Conservation (phyloP, 2,113 vertebrate genomes). For the Actinemys pallida region DNA sequence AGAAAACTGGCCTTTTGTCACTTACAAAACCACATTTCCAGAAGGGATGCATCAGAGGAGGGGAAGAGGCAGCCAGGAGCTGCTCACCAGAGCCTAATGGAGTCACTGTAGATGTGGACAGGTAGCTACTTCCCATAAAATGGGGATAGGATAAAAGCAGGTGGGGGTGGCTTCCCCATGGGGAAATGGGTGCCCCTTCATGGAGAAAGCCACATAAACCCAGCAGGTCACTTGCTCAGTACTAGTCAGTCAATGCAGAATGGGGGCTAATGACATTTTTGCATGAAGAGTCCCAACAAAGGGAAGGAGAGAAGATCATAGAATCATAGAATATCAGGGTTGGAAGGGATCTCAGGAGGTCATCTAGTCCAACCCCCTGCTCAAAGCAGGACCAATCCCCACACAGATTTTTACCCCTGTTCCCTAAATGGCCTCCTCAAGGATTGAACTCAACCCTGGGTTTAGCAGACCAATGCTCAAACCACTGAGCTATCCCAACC, state of each 20-base stretch:
- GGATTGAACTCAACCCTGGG: no score
- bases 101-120: not conserved
- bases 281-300: not conserved
- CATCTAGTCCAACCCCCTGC: no score
- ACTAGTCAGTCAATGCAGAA: not conserved
- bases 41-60: not conserved
- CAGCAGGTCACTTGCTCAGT: not conserved
- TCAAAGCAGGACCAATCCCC: no score
- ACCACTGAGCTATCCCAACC: no score
- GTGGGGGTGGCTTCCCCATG: not conserved
- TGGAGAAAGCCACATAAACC: not conserved
- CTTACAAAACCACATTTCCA: not conserved
- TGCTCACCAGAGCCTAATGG: fast-evolving
- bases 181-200: no score
- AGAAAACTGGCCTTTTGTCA: not conserved
- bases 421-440: no score
- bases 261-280: no score
- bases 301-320: no score
- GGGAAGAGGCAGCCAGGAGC: not conserved
- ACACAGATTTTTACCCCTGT: no score
- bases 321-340: no score
- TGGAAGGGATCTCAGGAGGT: no score
- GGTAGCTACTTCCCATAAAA: not conserved
- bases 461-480: no score
- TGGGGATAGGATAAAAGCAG: not conserved